phyloP scores from a whole-genome alignment of 2,113 vertebrate species.

The Oncorhynchus masou region DNA sequence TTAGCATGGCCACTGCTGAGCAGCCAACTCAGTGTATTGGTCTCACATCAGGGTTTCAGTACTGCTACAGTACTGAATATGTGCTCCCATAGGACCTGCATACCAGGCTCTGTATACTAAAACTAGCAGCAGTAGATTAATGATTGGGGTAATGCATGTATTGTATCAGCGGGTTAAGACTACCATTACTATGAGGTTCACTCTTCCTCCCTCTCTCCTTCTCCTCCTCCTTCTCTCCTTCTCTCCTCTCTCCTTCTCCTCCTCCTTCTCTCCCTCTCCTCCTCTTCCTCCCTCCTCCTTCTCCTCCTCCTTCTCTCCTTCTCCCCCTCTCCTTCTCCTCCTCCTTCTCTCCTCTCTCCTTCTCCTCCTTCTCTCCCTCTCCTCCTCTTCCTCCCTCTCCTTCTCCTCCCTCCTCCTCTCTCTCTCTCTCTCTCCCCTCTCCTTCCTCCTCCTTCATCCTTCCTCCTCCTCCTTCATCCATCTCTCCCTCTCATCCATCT shows the following conservation, averaged over 20 bases:
- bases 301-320: too few species aligned
- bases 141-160: constrained; percentile 11
- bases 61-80: neutral
- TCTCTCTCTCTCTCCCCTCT: too few species aligned
- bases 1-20: neutral
- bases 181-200: constrained; percentile 2
- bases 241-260: neutral
- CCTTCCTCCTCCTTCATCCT: too few species aligned
- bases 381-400: too few species aligned
- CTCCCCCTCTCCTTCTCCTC: too few species aligned
- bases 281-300: neutral
- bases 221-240: too few species aligned
- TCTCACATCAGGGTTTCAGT: neutral
- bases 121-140: neutral
- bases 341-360: neutral
- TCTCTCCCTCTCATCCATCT: too few species aligned
- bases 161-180: neutral
- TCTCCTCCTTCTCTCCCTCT: neutral
- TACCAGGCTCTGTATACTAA: neutral
- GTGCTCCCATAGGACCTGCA: neutral
- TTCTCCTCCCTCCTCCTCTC: too few species aligned
- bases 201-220: too few species aligned
- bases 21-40: neutral
- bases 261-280: too few species aligned
- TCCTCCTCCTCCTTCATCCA: too few species aligned